These are phyloP conservation scores for Himantopus leucocephalus DNA, from an alignment of 2,113 vertebrate genomes.

Conservation along the genomic window DNA sequence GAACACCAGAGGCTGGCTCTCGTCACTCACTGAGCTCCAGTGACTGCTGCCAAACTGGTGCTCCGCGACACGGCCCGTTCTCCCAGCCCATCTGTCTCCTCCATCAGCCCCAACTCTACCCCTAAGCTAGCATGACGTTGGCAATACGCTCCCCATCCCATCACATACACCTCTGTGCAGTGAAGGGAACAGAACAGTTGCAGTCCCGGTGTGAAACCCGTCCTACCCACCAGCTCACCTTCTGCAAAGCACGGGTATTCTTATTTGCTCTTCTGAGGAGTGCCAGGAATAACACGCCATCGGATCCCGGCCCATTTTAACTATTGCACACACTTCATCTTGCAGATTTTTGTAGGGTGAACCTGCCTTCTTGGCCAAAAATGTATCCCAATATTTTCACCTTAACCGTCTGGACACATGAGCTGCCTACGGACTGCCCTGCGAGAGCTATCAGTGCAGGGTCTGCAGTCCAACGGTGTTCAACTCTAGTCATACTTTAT, in stretches of 20 bases:
- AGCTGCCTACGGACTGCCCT: neutral
- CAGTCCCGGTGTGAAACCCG: accelerated
- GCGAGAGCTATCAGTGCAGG: accelerated
- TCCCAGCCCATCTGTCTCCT: neutral
- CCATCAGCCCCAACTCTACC: neutral
- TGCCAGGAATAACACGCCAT: neutral
- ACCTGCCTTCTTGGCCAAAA: neutral
- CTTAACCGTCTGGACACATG: neutral
- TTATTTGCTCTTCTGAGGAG: neutral
- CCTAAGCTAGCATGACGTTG: accelerated
- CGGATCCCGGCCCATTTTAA: neutral
- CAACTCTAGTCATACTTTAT: neutral
- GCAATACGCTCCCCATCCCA: neutral
- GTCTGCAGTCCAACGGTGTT: neutral
- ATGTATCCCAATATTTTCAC: neutral
- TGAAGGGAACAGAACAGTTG: neutral
- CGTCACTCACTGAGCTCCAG: neutral
- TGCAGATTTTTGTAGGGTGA: neutral
- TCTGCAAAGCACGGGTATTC: neutral
- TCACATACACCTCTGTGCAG: neutral
- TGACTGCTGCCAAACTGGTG: neutral
- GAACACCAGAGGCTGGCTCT: neutral
- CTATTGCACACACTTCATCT: neutral
- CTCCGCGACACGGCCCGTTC: accelerated
- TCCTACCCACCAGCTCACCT: neutral